These are phyloP conservation scores for Musca domestica DNA, from an alignment of 1,140 invertebrate genomes.

Conservation along the genomic window DNA sequence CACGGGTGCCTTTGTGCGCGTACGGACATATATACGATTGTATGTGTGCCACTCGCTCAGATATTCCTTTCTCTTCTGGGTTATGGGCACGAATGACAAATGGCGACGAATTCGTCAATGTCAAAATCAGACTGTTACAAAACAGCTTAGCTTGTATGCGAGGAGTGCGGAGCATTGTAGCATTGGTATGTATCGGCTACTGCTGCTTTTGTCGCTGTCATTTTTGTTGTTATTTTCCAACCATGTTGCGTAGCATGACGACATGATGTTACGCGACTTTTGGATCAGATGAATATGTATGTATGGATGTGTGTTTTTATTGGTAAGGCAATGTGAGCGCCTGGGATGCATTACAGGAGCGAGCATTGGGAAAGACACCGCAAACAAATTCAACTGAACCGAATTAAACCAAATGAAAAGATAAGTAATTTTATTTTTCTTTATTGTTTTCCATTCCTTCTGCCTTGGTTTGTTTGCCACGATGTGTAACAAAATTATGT, in stretches of 20 bases:
- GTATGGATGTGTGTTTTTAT: too few relatives aligned
- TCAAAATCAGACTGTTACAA: slow-evolving; percentile 50
- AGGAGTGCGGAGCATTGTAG: not conserved
- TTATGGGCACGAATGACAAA: slow-evolving; percentile 45
- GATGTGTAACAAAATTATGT: not conserved
- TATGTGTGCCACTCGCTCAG: not conserved
- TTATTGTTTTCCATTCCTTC: too few relatives aligned
- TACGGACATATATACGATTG: too few relatives aligned
- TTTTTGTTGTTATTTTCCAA: slow-evolving; percentile 7
- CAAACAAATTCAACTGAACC: not conserved
- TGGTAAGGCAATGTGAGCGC: not conserved
- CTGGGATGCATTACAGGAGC: not conserved
- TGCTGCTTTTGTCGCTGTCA: not conserved
- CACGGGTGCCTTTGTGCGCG: not conserved
- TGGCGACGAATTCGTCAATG: slow-evolving; percentile 44
- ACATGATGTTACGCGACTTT: slow-evolving; percentile 15
- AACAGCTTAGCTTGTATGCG: slow-evolving; percentile 24
- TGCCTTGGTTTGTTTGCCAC: not conserved
- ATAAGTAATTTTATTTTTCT: not conserved
- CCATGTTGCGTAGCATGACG: slow-evolving; percentile 16
- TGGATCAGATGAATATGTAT: not conserved
- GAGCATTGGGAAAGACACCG: not conserved
- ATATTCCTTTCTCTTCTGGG: slow-evolving; percentile 15
- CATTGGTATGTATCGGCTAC: not conserved
- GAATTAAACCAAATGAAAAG: not conserved